Conservation (phyloP, 2,888 invertebrate genomes). For the Cephus nigrinus region DNA sequence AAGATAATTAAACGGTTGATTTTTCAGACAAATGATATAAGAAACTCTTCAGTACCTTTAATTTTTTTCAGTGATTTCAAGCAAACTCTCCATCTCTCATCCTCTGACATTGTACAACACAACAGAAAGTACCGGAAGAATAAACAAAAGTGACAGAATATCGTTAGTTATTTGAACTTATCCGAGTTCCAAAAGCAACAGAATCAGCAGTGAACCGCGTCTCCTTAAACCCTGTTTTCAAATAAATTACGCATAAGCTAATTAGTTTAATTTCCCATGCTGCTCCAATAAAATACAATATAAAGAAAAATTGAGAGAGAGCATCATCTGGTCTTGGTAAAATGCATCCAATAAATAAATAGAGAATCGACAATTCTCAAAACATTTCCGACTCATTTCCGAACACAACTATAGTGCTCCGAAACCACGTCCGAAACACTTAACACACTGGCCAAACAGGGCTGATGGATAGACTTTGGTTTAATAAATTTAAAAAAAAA, state of each 20-base stretch:
- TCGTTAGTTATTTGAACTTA: neutral
- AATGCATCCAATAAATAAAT: no score
- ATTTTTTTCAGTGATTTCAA: constrained; percentile 24
- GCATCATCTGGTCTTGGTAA: no score
- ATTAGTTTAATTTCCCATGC: neutral
- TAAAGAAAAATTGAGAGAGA: neutral
- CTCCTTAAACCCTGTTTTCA: neutral
- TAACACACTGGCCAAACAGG: no score
- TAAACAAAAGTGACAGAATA: no score
- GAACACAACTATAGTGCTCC: no score
- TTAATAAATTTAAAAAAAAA: neutral
- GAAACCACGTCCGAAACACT: no score
- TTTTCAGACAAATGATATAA: neutral
- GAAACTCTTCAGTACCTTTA: constrained; percentile 25
- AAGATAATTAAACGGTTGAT: neutral
- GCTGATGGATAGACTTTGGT: neutral
- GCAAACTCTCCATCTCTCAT: constrained; percentile 15
- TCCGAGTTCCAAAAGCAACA: neutral
- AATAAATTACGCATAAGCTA: neutral
- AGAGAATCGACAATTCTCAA: no score
- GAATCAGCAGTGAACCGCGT: neutral
- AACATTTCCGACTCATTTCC: no score
- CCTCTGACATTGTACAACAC: constrained; percentile 20
- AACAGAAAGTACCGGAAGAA: neutral
- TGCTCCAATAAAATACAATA: neutral